These are phyloP conservation scores for Paracanthobrama guichenoti DNA, from an alignment of 2,113 vertebrate genomes.

Conservation along the genomic window DNA sequence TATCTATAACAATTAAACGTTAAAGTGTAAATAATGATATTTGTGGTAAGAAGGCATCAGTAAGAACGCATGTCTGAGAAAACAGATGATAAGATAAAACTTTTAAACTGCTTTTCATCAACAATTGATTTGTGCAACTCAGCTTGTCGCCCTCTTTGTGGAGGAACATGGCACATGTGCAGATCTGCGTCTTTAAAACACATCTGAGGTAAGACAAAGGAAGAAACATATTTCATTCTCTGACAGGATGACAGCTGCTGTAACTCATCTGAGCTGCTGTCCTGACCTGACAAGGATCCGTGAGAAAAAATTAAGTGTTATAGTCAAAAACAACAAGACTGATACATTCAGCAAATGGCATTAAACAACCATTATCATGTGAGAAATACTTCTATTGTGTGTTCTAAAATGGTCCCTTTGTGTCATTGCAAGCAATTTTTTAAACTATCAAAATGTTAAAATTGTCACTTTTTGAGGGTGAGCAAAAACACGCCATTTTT, in stretches of 20 bases:
- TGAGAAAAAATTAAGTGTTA: neutral
- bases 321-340: constrained; percentile 15
- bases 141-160: neutral
- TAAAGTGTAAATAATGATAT: neutral
- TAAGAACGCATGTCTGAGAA: neutral
- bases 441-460: neutral
- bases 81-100: neutral
- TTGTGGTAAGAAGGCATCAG: neutral
- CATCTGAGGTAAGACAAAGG: constrained; percentile 14
- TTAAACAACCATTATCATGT: neutral
- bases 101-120: neutral
- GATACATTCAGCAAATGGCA: neutral
- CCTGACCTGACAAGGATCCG: neutral
- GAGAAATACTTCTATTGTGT: neutral
- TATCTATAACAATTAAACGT: neutral
- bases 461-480: no score
- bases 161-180: neutral
- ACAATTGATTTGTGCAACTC: neutral
- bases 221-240: neutral
- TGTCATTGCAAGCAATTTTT: neutral
- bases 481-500: no score
- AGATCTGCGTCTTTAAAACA: neutral
- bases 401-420: neutral
- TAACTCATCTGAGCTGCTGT: constrained; percentile 16
- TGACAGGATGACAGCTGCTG: constrained; percentile 15